Evolutionary conservation across 2,888 invertebrate species (phyloP).

Genomic region (Lobophora halterata): DNA sequence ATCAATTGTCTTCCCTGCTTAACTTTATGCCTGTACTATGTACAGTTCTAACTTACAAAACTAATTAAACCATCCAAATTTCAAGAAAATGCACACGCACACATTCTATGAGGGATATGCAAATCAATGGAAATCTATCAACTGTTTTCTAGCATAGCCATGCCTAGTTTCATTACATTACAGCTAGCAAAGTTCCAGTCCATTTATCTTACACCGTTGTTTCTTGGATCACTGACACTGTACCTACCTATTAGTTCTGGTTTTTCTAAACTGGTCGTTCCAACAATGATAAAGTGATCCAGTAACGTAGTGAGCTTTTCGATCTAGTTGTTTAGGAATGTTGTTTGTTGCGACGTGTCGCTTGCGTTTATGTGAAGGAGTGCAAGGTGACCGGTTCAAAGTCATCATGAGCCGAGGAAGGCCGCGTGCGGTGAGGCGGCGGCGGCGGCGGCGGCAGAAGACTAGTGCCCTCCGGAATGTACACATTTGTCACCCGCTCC

Average conservation of each 20-base stretch:
- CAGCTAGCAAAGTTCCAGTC: constrained; percentile 10
- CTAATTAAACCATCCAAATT: constrained; percentile 10
- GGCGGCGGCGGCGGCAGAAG: constrained; percentile 84
- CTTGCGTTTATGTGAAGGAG: constrained; percentile 63
- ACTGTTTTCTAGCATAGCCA: constrained; percentile 9
- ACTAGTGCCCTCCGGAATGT: constrained; percentile 86
- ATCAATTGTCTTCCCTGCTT: constrained; percentile 1
- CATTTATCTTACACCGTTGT: constrained; percentile 10
- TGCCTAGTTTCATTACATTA: constrained; percentile 8
- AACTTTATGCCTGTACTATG: neutral
- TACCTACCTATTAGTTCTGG: neutral
- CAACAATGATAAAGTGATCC: constrained; percentile 16
- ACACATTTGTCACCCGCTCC: constrained; percentile 82
- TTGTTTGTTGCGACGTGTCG: constrained; percentile 8
- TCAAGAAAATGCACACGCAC: constrained; percentile 8
- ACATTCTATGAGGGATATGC: constrained; percentile 11
- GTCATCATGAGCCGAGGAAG: constrained; percentile 81
- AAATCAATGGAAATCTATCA: constrained; percentile 10
- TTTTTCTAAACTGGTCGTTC: constrained; percentile 1
- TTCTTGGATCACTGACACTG: constrained; percentile 18
- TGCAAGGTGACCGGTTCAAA: constrained; percentile 80
- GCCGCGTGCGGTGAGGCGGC: constrained; percentile 73
- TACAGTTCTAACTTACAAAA: constrained; percentile 10
- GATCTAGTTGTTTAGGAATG: no score
- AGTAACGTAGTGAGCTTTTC: constrained; percentile 13